These are phyloP conservation scores for Arge pagana DNA, from an alignment of 2,888 invertebrate genomes.

Conservation along the genomic window DNA sequence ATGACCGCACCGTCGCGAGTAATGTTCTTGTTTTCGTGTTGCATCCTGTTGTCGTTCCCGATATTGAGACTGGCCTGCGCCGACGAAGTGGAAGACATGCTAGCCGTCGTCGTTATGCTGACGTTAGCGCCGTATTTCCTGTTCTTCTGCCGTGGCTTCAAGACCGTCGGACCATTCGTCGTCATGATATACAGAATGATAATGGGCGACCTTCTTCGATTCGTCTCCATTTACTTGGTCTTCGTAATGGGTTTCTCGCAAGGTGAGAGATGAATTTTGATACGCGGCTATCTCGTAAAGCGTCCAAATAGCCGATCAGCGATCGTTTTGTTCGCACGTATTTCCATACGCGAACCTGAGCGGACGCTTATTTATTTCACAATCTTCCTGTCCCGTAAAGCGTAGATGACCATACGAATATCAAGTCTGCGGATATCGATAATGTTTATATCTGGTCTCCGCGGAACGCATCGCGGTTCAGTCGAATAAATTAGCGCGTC, in stretches of 20 bases:
- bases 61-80: constrained; percentile 83
- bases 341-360: too few species aligned
- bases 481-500: too few species aligned
- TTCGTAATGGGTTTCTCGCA: constrained; percentile 98
- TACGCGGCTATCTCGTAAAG: too few species aligned
- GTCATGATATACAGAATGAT: constrained; percentile 99
- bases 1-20: constrained; percentile 88
- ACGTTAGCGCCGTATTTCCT: constrained; percentile 96
- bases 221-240: constrained; percentile 94
- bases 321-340: too few species aligned
- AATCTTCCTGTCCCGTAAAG: too few species aligned
- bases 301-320: too few species aligned
- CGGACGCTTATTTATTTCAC: too few species aligned
- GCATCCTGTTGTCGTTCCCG: constrained; percentile 84
- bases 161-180: constrained; percentile 98
- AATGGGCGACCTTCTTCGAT: constrained; percentile 91
- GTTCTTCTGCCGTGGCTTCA: constrained; percentile 98
- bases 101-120: constrained; percentile 91
- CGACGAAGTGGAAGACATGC: constrained; percentile 86
- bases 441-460: too few species aligned
- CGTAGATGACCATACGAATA: too few species aligned
- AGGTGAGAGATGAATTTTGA: too few species aligned
- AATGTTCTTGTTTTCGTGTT: constrained; percentile 92
- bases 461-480: too few species aligned
- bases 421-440: too few species aligned